phyloP scores from a whole-genome alignment of 1,140 invertebrate genomes.

The Drosophila erecta region DNA sequence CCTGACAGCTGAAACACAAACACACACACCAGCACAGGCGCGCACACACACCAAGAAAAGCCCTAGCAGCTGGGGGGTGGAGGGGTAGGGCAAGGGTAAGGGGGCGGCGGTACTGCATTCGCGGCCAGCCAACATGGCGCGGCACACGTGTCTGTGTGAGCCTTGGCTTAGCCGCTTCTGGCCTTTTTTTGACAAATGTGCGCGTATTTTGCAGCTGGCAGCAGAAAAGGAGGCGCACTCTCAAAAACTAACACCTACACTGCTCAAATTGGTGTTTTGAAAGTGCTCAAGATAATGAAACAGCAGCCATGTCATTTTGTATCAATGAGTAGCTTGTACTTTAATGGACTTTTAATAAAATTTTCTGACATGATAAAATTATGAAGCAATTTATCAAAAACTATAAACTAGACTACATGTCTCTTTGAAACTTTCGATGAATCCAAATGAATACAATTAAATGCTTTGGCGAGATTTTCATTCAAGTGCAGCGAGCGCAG shows the following conservation, averaged over 20 bases:
- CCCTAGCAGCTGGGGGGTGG: background rate
- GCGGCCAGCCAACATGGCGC: slow-evolving; percentile 76
- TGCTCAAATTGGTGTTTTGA: background rate
- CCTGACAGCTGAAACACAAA: slow-evolving; percentile 66
- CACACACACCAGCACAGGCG: slow-evolving; percentile 17
- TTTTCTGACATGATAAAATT: no score
- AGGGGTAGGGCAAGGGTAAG: slow-evolving; percentile 14
- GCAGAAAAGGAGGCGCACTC: slow-evolving; percentile 8
- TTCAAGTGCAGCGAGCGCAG: slow-evolving; percentile 7
- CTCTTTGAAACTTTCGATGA: no score
- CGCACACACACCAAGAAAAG: background rate
- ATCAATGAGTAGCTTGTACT: no score
- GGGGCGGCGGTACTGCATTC: slow-evolving; percentile 49
- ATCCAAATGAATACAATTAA: no score
- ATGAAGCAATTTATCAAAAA: no score
- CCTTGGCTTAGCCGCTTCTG: slow-evolving; percentile 43
- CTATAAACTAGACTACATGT: no score
- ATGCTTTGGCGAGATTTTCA: no score
- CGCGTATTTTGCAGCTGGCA: slow-evolving; percentile 35
- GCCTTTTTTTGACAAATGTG: slow-evolving; percentile 62
- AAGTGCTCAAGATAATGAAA: no score
- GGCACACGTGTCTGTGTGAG: slow-evolving; percentile 59
- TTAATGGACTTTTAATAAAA: no score
- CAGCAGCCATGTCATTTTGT: no score
- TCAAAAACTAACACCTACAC: background rate